phyloP scores from a whole-genome alignment of 2,113 vertebrate species.

The Engystomops pustulosus region DNA sequence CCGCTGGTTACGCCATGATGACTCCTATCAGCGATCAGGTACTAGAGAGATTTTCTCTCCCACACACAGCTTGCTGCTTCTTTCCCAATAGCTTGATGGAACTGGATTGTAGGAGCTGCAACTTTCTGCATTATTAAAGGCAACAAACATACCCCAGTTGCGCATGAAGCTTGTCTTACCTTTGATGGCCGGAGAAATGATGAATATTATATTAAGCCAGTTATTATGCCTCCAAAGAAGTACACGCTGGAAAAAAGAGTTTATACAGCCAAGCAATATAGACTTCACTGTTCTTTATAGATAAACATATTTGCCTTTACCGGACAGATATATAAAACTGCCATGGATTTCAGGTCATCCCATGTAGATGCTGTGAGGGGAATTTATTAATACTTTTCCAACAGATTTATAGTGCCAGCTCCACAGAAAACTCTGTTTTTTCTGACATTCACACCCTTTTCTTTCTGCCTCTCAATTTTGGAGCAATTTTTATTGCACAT shows the following conservation, averaged over 20 bases:
- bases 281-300: not conserved
- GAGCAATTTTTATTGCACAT: too few relatives aligned
- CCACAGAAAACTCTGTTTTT: too few relatives aligned
- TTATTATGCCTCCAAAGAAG: conserved; percentile 9
- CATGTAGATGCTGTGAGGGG: too few relatives aligned
- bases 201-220: not conserved
- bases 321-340: not conserved
- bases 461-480: too few relatives aligned
- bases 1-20: not conserved
- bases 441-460: too few relatives aligned
- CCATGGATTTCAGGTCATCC: not conserved
- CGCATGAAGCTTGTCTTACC: not conserved
- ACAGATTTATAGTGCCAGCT: too few relatives aligned
- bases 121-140: conserved; percentile 49
- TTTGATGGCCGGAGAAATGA: not conserved
- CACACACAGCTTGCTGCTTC: not conserved
- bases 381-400: too few relatives aligned
- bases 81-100: conserved; percentile 23
- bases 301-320: not conserved
- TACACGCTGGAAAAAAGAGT: not conserved
- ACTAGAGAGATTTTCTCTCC: not conserved
- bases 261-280: not conserved
- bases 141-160: conserved; percentile 21
- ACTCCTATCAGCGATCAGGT: not conserved
- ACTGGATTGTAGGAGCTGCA: conserved; percentile 26